Percentiles rank a stretch among this genome's conserved stretches.
Conservation (phyloP, 2,888 invertebrate species). For the Hesperia comma region DNA sequence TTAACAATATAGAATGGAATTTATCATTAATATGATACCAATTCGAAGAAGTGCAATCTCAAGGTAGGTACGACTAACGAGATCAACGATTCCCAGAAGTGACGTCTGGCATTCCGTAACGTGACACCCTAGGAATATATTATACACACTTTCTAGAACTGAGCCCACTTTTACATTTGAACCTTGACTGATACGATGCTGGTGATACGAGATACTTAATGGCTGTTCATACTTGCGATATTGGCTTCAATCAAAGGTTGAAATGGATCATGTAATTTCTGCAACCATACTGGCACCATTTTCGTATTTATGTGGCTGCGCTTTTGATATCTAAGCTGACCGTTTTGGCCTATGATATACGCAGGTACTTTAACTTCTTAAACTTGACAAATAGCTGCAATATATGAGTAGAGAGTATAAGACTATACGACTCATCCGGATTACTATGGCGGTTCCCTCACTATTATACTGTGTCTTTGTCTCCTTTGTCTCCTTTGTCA, state of each 20-base stretch:
- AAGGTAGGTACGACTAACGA: constrained; percentile 37
- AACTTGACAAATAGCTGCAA: too few species aligned
- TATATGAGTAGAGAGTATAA: too few species aligned
- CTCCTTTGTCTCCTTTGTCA: too few species aligned
- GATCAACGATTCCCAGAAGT: constrained; percentile 44
- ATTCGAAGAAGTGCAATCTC: constrained; percentile 21
- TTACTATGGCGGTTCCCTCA: too few species aligned
- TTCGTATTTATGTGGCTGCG: not conserved
- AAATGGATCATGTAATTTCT: not conserved
- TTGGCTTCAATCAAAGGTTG: not conserved
- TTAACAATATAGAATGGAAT: constrained; percentile 8
- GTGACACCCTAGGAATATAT: constrained; percentile 50
- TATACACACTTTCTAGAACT: constrained; percentile 51
- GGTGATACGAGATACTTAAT: not conserved
- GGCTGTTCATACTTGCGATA: not conserved
- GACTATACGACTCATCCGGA: too few species aligned
- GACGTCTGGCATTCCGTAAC: constrained; percentile 49
- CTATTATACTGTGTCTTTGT: too few species aligned
- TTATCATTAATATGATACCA: constrained; percentile 18
- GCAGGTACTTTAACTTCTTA: too few species aligned
- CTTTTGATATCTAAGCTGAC: too few species aligned
- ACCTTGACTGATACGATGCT: constrained; percentile 15
- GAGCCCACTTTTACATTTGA: constrained; percentile 41
- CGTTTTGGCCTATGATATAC: too few species aligned
- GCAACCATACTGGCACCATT: not conserved